Evolutionary conservation across 2,113 vertebrate genomes (phyloP).

Genomic region (Callipepla californica): DNA sequence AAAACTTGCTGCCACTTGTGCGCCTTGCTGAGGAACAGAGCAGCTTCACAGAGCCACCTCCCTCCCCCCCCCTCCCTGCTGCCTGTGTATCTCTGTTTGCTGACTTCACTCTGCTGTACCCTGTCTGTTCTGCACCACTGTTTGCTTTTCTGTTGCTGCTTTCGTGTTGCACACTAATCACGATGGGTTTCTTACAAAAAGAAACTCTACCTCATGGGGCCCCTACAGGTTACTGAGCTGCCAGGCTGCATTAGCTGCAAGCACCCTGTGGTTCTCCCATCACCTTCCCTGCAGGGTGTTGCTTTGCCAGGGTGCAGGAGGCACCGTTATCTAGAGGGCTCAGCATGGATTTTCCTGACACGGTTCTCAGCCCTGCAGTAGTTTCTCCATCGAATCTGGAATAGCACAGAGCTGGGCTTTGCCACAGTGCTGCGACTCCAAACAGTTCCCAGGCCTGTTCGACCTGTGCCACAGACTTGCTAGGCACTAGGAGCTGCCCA

Average conservation of each 20-base stretch:
- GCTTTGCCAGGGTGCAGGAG: neutral
- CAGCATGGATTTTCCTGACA: neutral
- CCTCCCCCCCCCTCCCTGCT: neutral
- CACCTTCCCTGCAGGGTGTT: neutral
- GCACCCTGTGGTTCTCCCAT: neutral
- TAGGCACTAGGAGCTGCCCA: neutral
- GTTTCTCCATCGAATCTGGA: neutral
- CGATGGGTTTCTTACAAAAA: neutral
- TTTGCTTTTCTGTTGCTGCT: neutral
- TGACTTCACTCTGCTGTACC: neutral
- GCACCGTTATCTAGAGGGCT: neutral
- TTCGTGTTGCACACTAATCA: fast-evolving
- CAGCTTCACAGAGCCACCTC: fast-evolving
- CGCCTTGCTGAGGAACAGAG: fast-evolving
- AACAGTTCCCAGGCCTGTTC: neutral
- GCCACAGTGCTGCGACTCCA: neutral
- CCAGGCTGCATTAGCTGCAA: neutral
- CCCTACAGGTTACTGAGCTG: neutral
- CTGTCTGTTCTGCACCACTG: neutral
- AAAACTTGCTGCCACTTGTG: neutral
- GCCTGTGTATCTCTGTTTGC: neutral
- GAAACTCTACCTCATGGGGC: neutral
- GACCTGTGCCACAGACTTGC: neutral
- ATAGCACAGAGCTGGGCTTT: neutral
- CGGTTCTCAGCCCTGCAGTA: neutral